Conservation (phyloP, 2,888 invertebrate genomes). For the Alitta virens region DNA sequence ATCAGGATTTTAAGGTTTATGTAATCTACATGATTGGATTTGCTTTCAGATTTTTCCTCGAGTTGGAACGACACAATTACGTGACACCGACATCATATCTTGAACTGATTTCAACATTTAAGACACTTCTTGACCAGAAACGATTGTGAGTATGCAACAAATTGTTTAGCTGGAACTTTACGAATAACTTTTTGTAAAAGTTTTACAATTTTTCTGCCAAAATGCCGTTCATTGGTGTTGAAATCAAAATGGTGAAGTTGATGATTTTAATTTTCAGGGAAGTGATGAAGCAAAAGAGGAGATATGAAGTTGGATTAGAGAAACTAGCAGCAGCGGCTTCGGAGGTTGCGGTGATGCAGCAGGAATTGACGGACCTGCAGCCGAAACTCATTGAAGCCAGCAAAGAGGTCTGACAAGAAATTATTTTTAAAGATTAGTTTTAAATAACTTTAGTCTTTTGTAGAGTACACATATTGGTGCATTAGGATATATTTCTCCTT, state of each 20-base stretch:
- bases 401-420: slow-evolving; percentile 63
- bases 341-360: slow-evolving; percentile 86
- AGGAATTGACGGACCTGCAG: slow-evolving; percentile 80
- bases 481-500: no score
- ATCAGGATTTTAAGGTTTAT: no score
- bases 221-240: no score
- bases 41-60: slow-evolving; percentile 26
- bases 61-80: slow-evolving; percentile 72
- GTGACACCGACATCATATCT: slow-evolving; percentile 87
- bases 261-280: slow-evolving; percentile 38
- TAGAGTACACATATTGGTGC: no score
- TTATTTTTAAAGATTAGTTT: no score
- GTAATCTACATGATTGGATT: no score
- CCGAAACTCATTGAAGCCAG: slow-evolving; percentile 84
- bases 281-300: slow-evolving; percentile 31
- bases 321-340: background rate
- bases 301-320: background rate
- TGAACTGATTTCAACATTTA: slow-evolving; percentile 83
- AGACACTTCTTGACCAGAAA: slow-evolving; percentile 70
- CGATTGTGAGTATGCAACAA: slow-evolving; percentile 61
- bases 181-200: background rate
- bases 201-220: no score
- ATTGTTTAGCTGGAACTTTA: background rate
- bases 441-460: no score
- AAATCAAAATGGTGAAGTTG: no score